phyloP scores from a whole-genome alignment of 2,797 vertebrate genomes.

The Scarus forsteni region DNA sequence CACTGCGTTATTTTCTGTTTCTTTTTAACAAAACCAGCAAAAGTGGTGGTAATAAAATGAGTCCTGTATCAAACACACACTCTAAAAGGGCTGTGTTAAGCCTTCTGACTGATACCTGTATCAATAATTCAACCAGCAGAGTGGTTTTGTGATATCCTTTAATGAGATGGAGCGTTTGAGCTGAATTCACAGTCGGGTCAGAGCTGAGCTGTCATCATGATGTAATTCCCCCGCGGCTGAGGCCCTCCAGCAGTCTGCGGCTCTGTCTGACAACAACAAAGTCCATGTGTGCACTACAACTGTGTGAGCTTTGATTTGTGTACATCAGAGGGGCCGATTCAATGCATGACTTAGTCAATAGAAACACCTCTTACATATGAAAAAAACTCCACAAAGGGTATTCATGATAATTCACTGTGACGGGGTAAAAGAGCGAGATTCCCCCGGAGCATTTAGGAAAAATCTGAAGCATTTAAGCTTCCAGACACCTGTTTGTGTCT shows the following conservation, averaged over 20 bases:
- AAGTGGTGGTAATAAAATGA: constrained; percentile 1
- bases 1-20: not conserved
- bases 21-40: not conserved
- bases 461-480: constrained; percentile 12
- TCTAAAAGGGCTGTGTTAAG: constrained; percentile 19
- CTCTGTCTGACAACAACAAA: constrained; percentile 55
- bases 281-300: constrained; percentile 25
- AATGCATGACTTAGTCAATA: constrained; percentile 31
- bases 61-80: constrained; percentile 2
- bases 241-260: constrained; percentile 49
- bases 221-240: constrained; percentile 54
- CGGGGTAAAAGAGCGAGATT: constrained; percentile 14
- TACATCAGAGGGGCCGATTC: constrained; percentile 24
- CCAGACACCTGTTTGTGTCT: constrained; percentile 7
- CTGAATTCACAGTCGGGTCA: constrained; percentile 68
- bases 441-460: constrained; percentile 15
- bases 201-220: constrained; percentile 60
- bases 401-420: constrained; percentile 33
- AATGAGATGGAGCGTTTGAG: constrained; percentile 63
- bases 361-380: constrained; percentile 8
- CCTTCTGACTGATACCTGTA: constrained; percentile 40
- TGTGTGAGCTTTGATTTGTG: constrained; percentile 44
- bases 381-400: constrained; percentile 20
- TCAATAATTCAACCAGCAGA: constrained; percentile 64
- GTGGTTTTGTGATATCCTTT: constrained; percentile 55